Percentiles rank a stretch among this genome's conserved stretches.
Conservation (phyloP, 2,113 vertebrate species). For the Herpetotheres cachinnans region DNA sequence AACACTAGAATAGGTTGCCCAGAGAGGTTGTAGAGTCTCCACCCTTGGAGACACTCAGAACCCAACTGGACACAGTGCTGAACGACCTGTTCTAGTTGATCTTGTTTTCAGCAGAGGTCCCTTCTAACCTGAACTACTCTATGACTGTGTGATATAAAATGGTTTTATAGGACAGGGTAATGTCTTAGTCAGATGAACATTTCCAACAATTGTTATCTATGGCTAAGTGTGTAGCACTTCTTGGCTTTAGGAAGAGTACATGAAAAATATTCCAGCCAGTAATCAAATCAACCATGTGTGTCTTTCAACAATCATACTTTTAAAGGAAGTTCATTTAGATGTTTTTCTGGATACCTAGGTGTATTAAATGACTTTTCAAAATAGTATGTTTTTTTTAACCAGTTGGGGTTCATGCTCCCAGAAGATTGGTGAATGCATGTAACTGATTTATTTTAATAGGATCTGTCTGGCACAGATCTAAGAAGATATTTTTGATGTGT, state of each 20-base stretch:
- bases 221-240: background rate
- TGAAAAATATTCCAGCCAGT: background rate
- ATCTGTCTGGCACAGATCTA: background rate
- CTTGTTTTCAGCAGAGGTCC: background rate
- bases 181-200: background rate
- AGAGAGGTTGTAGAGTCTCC: background rate
- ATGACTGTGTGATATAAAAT: background rate
- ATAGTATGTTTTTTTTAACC: background rate
- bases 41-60: background rate
- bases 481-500: background rate
- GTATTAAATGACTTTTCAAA: background rate
- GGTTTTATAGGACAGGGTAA: background rate
- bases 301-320: background rate
- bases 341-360: background rate
- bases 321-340: background rate
- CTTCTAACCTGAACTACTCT: background rate
- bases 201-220: background rate
- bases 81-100: background rate
- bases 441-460: background rate
- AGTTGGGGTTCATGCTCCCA: background rate
- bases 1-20: background rate
- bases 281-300: background rate
- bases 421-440: background rate
- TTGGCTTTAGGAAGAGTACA: background rate
- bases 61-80: fast-evolving